A percentile compares a stretch with the other conserved stretches of the same genome.
phyloP scores from a whole-genome alignment of 2,113 vertebrate genomes.

The Chaetodon trifascialis region DNA sequence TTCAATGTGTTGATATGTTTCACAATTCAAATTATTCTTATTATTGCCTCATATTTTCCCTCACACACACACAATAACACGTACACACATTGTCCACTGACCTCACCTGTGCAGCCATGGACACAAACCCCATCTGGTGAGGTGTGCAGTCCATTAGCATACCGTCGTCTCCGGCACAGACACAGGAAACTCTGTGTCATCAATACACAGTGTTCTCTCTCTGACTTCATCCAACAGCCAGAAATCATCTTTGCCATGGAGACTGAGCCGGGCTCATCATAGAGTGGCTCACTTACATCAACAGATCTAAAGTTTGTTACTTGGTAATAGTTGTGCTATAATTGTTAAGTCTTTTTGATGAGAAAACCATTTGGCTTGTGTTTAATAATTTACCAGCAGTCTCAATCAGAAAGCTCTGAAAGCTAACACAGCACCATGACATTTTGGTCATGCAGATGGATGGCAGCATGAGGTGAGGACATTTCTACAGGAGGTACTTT shows the following conservation, averaged over 20 bases:
- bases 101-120: constrained; percentile 56
- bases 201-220: constrained; percentile 47
- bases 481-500: neutral
- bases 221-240: constrained; percentile 35
- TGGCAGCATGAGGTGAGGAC: too few species aligned
- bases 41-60: too few species aligned
- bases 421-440: neutral
- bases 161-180: constrained; percentile 66
- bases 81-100: constrained; percentile 37
- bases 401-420: neutral
- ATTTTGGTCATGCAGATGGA: neutral
- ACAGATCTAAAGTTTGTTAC: constrained; percentile 5
- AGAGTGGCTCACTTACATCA: constrained; percentile 15
- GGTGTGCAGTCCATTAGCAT: constrained; percentile 77
- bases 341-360: neutral
- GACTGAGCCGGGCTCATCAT: constrained; percentile 16
- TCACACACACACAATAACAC: neutral
- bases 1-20: too few species aligned
- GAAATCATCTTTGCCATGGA: constrained; percentile 61
- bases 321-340: neutral
- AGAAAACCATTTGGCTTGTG: neutral
- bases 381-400: neutral
- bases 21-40: too few species aligned
- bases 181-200: constrained; percentile 64
- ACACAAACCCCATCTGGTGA: constrained; percentile 76